Evolutionary conservation across 1,140 invertebrate species (phyloP).

Genomic region (Pantala flavescens): DNA sequence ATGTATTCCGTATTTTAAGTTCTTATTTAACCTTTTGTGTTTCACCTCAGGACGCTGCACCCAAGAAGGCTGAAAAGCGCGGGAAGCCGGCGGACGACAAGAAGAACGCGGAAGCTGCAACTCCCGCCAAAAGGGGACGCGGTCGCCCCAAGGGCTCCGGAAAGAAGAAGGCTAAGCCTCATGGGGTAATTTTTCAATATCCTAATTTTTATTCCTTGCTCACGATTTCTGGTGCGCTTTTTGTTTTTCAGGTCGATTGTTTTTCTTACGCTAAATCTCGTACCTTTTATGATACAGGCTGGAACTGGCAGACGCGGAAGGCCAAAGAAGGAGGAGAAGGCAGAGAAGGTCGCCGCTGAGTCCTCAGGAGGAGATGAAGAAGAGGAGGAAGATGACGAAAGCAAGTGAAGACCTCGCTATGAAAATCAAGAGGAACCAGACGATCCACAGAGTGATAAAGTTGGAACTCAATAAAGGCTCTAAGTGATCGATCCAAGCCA

Average conservation of each 20-base stretch:
- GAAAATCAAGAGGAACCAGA: neutral
- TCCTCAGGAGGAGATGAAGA: neutral
- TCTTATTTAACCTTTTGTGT: neutral
- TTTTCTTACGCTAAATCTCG: too few species aligned
- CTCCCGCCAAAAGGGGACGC: conserved; percentile 38
- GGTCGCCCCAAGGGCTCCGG: conserved; percentile 39
- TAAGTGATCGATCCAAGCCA: neutral
- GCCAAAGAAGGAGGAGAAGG: neutral
- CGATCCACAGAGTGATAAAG: neutral
- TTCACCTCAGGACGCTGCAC: conserved; percentile 28
- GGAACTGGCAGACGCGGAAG: neutral
- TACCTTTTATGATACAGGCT: neutral
- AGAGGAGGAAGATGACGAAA: neutral
- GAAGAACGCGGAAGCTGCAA: conserved; percentile 34
- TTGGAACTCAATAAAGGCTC: neutral
- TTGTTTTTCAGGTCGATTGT: neutral
- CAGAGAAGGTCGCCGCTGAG: neutral
- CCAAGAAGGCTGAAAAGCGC: conserved; percentile 38
- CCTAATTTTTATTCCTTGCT: too few species aligned
- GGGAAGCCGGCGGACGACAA: conserved; percentile 34
- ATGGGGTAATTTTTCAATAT: neutral
- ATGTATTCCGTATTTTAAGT: too few species aligned
- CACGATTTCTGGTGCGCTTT: neutral
- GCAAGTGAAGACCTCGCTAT: neutral
- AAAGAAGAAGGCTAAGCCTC: conserved; percentile 30